Evolutionary conservation across 2,113 vertebrate genomes (phyloP).

Genomic region (Meleagris gallopavo): DNA sequence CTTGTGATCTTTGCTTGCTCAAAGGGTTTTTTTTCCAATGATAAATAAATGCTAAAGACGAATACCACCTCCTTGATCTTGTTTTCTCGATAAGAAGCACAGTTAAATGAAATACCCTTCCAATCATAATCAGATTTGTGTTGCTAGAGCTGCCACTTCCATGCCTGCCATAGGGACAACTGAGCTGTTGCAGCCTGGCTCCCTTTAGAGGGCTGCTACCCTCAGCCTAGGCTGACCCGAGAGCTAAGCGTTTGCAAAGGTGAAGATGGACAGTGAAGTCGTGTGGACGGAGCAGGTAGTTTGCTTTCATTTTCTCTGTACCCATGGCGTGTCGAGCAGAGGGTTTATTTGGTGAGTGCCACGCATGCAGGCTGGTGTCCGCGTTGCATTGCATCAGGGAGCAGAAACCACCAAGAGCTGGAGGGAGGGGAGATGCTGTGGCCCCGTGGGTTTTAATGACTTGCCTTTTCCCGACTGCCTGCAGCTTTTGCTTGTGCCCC

Average conservation of each 20-base stretch:
- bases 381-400: neutral
- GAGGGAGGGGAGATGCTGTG: neutral
- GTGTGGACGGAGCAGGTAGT: slow-evolving; percentile 49
- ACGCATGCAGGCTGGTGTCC: neutral
- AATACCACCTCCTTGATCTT: slow-evolving; percentile 81
- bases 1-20: slow-evolving; percentile 96
- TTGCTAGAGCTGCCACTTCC: slow-evolving; percentile 1
- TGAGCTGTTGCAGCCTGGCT: slow-evolving; percentile 20
- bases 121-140: neutral
- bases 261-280: slow-evolving; percentile 62
- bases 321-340: neutral
- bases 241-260: slow-evolving; percentile 38
- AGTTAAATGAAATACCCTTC: neutral
- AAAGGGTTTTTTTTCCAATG: slow-evolving; percentile 77
- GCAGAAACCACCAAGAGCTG: neutral
- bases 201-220: slow-evolving; percentile 51
- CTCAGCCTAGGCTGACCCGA: slow-evolving; percentile 54
- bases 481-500: neutral
- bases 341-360: neutral
- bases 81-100: slow-evolving; percentile 77
- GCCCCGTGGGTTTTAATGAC: neutral
- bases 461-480: neutral
- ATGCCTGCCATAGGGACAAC: neutral
- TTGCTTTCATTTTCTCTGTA: slow-evolving; percentile 7
- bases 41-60: slow-evolving; percentile 93